phyloP scores from a whole-genome alignment of 2,113 vertebrate genomes.

The Mustelus asterias region DNA sequence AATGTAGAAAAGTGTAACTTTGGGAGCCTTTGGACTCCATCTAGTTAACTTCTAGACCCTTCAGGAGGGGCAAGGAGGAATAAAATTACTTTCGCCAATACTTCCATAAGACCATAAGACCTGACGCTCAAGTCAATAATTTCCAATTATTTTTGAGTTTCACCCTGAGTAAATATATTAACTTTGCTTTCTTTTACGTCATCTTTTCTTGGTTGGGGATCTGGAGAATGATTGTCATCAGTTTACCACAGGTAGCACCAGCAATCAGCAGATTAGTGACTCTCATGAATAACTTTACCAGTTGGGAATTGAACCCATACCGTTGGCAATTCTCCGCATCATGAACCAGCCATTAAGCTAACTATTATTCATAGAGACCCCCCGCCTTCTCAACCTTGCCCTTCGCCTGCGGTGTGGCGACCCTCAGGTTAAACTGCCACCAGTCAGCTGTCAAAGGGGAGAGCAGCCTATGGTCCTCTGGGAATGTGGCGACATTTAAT shows the following conservation, averaged over 20 bases:
- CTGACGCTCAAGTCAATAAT: conserved; percentile 39
- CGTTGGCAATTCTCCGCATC: no score
- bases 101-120: background rate
- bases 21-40: background rate
- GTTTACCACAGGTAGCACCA: conserved; percentile 61
- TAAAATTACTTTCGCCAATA: background rate
- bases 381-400: no score
- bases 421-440: no score
- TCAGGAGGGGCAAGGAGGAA: background rate
- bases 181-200: conserved; percentile 37
- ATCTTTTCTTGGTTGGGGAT: conserved; percentile 42
- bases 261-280: background rate
- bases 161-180: conserved; percentile 37
- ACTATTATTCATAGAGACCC: no score
- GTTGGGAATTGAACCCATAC: no score
- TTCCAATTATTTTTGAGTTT: conserved; percentile 40
- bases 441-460: no score
- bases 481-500: no score
- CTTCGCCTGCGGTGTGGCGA: no score
- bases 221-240: conserved; percentile 78
- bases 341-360: no score
- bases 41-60: background rate
- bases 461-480: no score
- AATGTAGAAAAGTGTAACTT: background rate
- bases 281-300: no score